phyloP scores from a whole-genome alignment of 2,888 invertebrate genomes.

The Oscheius sp. region DNA sequence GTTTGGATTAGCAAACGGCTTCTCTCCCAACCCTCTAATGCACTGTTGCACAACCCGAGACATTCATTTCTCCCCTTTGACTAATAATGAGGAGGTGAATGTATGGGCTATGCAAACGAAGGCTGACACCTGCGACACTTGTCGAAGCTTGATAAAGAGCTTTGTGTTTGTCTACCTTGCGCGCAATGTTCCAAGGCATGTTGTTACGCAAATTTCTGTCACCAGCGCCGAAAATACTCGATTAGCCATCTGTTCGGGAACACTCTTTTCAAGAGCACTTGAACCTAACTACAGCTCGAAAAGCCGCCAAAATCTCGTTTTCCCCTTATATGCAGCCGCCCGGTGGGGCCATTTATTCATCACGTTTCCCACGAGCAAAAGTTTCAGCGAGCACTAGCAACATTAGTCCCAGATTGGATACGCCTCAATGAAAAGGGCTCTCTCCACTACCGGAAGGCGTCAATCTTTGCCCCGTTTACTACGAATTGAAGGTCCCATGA shows the following conservation, averaged over 20 bases:
- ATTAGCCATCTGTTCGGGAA: background rate
- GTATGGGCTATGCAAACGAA: constrained; percentile 25
- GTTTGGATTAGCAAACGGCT: constrained; percentile 1
- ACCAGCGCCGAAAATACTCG: background rate
- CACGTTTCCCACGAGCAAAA: constrained; percentile 23
- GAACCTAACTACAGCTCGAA: background rate
- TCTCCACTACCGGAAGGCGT: background rate
- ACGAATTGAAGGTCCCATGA: background rate
- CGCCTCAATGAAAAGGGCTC: constrained; percentile 18
- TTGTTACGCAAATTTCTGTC: background rate
- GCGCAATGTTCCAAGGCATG: background rate
- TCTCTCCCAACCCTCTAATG: background rate
- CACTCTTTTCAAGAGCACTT: background rate
- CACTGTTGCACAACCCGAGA: constrained; percentile 18
- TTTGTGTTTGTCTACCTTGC: constrained; percentile 4
- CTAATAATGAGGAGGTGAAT: constrained; percentile 6
- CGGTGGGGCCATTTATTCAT: constrained; percentile 30
- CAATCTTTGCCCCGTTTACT: constrained; percentile 8
- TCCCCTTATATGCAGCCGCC: background rate
- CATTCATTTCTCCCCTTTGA: background rate
- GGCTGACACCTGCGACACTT: constrained; percentile 35
- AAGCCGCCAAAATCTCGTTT: constrained; percentile 12
- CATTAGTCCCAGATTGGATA: constrained; percentile 32
- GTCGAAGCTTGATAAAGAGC: constrained; percentile 26
- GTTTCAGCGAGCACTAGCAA: constrained; percentile 17